A percentile compares a stretch with the other conserved stretches of the same genome.
These are phyloP conservation scores for Stegostoma tigrinum DNA, from an alignment of 2,113 vertebrate genomes.

Conservation along the genomic window DNA sequence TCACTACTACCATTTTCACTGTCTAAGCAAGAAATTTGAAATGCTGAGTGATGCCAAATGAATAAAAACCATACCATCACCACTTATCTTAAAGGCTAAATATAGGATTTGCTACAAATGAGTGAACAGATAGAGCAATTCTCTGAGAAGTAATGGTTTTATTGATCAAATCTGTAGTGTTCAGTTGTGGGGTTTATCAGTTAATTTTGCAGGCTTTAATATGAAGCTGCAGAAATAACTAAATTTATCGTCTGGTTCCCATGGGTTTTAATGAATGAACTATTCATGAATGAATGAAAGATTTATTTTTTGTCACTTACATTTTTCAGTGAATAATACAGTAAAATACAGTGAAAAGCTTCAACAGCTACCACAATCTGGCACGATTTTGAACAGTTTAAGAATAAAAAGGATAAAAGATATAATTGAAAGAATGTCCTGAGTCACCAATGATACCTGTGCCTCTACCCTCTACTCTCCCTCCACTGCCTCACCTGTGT, in stretches of 20 bases:
- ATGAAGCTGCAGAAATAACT: not conserved
- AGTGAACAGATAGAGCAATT: not conserved
- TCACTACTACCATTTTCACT: not conserved
- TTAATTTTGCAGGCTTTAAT: conserved; percentile 24
- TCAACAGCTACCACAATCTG: too few species aligned
- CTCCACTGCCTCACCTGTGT: too few species aligned
- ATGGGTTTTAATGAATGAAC: not conserved
- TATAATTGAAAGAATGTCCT: too few species aligned
- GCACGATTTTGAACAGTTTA: too few species aligned
- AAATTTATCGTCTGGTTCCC: not conserved
- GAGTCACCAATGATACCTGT: too few species aligned
- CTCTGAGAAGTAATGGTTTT: not conserved
- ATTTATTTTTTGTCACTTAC: too few species aligned
- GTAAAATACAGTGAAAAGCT: too few species aligned
- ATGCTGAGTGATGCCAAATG: not conserved
- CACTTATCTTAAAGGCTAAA: not conserved
- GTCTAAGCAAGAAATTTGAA: not conserved
- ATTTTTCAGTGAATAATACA: too few species aligned
- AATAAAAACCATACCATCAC: not conserved
- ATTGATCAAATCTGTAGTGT: not conserved
- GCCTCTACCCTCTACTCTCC: too few species aligned
- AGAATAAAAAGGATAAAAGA: too few species aligned
- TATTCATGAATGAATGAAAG: too few species aligned
- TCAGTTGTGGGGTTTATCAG: not conserved
- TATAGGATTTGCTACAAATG: not conserved